phyloP scores from a whole-genome alignment of 2,888 invertebrate species.

The Toxonevra muliebris region DNA sequence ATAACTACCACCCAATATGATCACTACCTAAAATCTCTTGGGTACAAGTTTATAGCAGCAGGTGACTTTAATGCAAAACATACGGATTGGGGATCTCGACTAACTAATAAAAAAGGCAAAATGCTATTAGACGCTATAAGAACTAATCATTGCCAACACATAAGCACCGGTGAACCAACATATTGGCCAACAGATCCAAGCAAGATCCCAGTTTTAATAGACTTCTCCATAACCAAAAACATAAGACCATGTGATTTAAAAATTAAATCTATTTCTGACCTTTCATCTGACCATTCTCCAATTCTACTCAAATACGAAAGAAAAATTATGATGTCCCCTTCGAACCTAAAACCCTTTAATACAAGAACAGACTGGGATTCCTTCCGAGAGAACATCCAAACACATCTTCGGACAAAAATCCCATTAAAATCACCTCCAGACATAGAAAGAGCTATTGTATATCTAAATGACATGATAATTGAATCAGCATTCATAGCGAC shows the following conservation, averaged over 20 bases:
- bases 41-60: conserved; percentile 8
- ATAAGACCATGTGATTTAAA: background rate
- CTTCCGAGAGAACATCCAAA: too few relatives aligned
- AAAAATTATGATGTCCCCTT: too few relatives aligned
- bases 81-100: conserved; percentile 24
- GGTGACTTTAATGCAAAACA: conserved; percentile 8
- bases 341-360: too few relatives aligned
- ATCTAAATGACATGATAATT: too few relatives aligned
- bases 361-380: too few relatives aligned
- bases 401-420: too few relatives aligned
- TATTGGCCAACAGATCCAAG: conserved; percentile 23
- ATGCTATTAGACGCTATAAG: conserved; percentile 2
- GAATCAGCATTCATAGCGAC: too few relatives aligned
- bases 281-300: conserved; percentile 20
- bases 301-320: too few relatives aligned
- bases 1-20: conserved; percentile 2
- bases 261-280: conserved; percentile 7
- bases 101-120: conserved; percentile 19
- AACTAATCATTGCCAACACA: background rate
- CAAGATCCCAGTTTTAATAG: conserved; percentile 22
- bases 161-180: conserved; percentile 20
- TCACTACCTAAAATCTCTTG: conserved; percentile 12
- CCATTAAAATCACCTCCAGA: too few relatives aligned
- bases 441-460: too few relatives aligned
- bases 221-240: conserved; percentile 17